Evolutionary conservation across 2,888 invertebrate species (phyloP), one percentile per base, ranked within the genome.

Genomic region (Leistus spinibarbis): DNA sequence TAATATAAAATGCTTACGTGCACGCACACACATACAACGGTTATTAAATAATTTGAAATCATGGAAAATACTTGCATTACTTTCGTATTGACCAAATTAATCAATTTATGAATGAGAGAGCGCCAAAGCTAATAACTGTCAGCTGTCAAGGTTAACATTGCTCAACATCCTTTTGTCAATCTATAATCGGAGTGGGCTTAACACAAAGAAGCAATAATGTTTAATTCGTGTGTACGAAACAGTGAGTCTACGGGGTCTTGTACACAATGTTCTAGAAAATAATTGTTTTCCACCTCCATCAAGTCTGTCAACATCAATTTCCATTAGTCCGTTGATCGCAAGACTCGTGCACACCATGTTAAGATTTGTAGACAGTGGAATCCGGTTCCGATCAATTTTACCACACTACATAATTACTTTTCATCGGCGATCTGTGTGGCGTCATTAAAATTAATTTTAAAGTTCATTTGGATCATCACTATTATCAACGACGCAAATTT

Each of bases 241-340:
- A 17, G 24, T 23, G 60, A 69, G 60, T 69, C 60, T 57, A 0
- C 40, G 40, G 13, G 40, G 40, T 40, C 40, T 40, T 60, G 17
- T 57, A 60, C 17, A 60, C 17, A 60, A n/a, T 17, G 63, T 19
- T 65, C 56, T 56, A 57, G 57, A 65, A 65, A 66, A 72, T 72
- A 27, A 72, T 72, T 72, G 72, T 72, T 72, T 72, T 72, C 56
- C 72, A 72, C 72, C 72, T 72, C 65, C 72, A 72, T 72, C 72
- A 72, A 72, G 72, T 54, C 72, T 72, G 72, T 66, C 72, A 72
- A 65, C 72, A 72, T 72, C 72, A 72, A 72, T 72, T 72, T 72
- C 65, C 72, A 72, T 72, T 72, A 64, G 40, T 24, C 63, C 65
- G 65, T 56, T 54, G 16, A 19, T 10, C 2, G n/a, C 24, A 72